These are phyloP conservation scores for Drosophila paranaensis DNA, from an alignment of 2,888 invertebrate genomes.

Conservation along the genomic window DNA sequence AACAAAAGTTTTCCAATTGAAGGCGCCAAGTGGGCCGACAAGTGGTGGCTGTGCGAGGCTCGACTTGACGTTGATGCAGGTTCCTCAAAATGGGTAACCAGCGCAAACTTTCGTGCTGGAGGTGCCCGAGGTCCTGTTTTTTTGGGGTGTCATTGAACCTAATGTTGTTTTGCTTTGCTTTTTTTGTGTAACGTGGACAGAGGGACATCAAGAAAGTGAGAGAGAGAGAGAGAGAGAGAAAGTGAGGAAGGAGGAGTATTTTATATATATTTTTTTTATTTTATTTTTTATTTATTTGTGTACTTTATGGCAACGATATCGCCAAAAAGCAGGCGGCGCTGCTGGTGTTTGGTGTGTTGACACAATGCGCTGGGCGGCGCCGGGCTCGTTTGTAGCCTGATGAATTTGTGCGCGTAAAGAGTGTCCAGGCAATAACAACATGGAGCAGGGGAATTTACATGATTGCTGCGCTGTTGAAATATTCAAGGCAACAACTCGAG, in stretches of 20 bases:
- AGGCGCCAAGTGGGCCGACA: neutral
- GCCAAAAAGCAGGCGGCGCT: neutral
- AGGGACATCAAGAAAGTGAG: slow-evolving; percentile 13
- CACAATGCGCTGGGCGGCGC: slow-evolving; percentile 34
- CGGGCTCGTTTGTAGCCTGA: slow-evolving; percentile 38
- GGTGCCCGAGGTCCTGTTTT: slow-evolving; percentile 41
- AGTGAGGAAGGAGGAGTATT: slow-evolving; percentile 2
- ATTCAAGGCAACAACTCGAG: slow-evolving; percentile 33
- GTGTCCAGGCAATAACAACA: slow-evolving; percentile 27
- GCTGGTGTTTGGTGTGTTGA: slow-evolving; percentile 51
- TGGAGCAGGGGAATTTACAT: slow-evolving; percentile 41
- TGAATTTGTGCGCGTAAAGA: slow-evolving; percentile 49
- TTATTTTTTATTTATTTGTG: slow-evolving; percentile 75
- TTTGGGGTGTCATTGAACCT: slow-evolving; percentile 73
- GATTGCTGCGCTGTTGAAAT: slow-evolving; percentile 48
- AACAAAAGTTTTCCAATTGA: slow-evolving; percentile 75
- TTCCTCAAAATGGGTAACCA: slow-evolving; percentile 41
- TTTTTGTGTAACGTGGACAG: slow-evolving; percentile 34
- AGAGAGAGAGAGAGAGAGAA: neutral
- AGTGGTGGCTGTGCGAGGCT: slow-evolving; percentile 7
- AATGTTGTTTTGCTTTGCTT: slow-evolving; percentile 60
- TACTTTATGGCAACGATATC: slow-evolving; percentile 69
- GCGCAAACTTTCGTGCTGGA: slow-evolving; percentile 27
- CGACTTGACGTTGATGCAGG: slow-evolving; percentile 72
- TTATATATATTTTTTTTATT: slow-evolving; percentile 73